Conservation (phyloP, 2,888 invertebrate species). For the Drosophila nigricruria region DNA sequence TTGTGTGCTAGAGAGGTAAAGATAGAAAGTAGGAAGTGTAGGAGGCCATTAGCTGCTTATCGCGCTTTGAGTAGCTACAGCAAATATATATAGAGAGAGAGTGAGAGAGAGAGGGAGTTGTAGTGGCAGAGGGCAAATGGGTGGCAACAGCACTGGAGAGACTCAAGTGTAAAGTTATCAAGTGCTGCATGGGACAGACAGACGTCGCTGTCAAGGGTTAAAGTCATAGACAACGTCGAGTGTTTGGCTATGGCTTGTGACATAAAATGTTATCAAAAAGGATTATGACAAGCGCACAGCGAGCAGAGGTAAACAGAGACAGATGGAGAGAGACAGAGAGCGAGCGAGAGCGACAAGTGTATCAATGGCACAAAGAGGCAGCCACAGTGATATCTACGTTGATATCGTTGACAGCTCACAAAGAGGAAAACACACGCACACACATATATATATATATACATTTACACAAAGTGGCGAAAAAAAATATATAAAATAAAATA, state of each 20-base stretch:
- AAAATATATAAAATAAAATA: conserved; percentile 30
- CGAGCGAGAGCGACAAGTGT: conserved; percentile 40
- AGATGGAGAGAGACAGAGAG: conserved; percentile 1
- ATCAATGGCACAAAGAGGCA: conserved; percentile 67
- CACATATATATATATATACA: conserved; percentile 18
- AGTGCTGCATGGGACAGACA: conserved; percentile 63
- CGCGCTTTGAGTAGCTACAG: conserved; percentile 66
- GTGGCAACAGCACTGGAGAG: conserved; percentile 8
- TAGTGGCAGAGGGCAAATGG: neutral
- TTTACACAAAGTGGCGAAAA: conserved; percentile 49
- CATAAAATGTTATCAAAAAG: conserved; percentile 80
- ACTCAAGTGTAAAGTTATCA: conserved; percentile 78
- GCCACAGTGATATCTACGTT: conserved; percentile 45
- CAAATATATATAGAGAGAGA: conserved; percentile 15
- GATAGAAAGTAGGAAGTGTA: conserved; percentile 27
- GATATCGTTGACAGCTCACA: conserved; percentile 52
- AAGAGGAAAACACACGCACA: conserved; percentile 19
- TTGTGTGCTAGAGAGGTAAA: conserved; percentile 29
- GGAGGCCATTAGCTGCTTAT: conserved; percentile 76
- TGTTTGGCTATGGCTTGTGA: conserved; percentile 77
- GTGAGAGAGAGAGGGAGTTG: neutral
- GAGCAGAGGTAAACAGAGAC: conserved; percentile 16
- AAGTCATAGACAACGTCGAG: conserved; percentile 75
- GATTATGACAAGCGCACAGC: conserved; percentile 73
- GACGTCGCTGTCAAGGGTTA: conserved; percentile 69